Base-by-base conservation (phyloP, 2,113 vertebrate species). In the Hypanus sabinus region DNA sequence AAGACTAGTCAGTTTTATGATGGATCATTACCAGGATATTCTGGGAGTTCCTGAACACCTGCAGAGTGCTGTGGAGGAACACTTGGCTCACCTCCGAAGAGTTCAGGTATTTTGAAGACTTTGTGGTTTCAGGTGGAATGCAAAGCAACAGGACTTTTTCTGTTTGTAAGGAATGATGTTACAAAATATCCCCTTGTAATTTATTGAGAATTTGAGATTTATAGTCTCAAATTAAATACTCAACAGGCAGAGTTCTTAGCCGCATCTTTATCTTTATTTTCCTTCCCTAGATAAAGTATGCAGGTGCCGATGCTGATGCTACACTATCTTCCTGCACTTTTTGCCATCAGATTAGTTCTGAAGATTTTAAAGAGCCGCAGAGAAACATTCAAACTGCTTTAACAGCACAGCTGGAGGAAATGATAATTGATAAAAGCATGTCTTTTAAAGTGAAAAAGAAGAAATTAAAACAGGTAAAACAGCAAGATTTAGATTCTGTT, bases 361-460 rank as follows among this genome's bases (percentile, higher is more conserved):
- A 97, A 93, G 97, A 98, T 94, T 97, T 97, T 96, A 93, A 73
- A 71, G 97, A 97, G 94, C 96, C 96, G 94, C 97, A 97, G 95
- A 97, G 95, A 94, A 95, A 95, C 62, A 96, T 96, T 93, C 97
- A 97, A 94, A 97, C 97, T n/a, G 97, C 97, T 3, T 94, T 97
- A 91, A 96, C 96, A 94, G 95, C 96, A 90, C 96, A 97, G 88
- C 94, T 98, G 94, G 97, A 98, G 95, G 97, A 97, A 94, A 97
- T 98, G 80, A 95, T 97, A 88, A 95, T 94, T 62, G 97, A 98
- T 94, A 95, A 95, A 94, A 96, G 96, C 94, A 96, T 98, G 95
- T 97, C 97, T 71, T 93, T 87, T 85, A 98, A 97, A 95, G 97
- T 98, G 93, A 98, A 98, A 95, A 98, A 97, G 96, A 98, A 98